Percentiles rank a stretch among this genome's conserved stretches.
These are phyloP conservation scores for Thamnaconus septentrionalis DNA, from an alignment of 2,113 vertebrate species.

Conservation along the genomic window DNA sequence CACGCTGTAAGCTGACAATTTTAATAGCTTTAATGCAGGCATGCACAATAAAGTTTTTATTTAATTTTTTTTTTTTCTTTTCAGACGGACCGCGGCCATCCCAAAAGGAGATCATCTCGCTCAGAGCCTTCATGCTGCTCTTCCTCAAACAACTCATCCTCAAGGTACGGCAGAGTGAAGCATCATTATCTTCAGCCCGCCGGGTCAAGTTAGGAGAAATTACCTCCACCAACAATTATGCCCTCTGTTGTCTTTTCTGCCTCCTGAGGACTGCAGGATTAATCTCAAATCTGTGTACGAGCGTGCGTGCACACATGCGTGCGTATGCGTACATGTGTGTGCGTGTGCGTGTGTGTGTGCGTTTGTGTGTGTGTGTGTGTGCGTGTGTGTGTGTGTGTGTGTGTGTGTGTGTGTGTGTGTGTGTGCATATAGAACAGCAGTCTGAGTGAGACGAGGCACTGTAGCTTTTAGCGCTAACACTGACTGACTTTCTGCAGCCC, in stretches of 20 bases:
- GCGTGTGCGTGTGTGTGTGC: conserved; percentile 31
- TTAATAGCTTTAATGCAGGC: neutral
- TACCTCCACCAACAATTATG: conserved; percentile 2
- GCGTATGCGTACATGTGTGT: conserved; percentile 22
- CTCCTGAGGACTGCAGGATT: conserved; percentile 1
- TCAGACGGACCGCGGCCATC: conserved; percentile 93
- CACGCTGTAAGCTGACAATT: too few species aligned
- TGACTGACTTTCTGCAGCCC: too few species aligned
- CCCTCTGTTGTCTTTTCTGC: conserved; percentile 23
- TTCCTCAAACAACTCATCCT: conserved; percentile 98
- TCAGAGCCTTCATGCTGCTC: conserved; percentile 97
- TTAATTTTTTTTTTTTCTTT: conserved; percentile 30
- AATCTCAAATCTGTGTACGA: conserved; percentile 30
- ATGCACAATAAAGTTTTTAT: neutral
- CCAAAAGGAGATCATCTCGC: conserved; percentile 97
- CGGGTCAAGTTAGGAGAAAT: conserved; percentile 33
- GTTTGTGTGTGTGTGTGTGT: conserved; percentile 14
- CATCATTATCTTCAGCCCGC: conserved; percentile 19
- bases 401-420: neutral
- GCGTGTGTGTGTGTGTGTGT: neutral
- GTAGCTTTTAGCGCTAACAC: too few species aligned
- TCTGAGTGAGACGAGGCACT: too few species aligned
- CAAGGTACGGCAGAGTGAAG: conserved; percentile 79
- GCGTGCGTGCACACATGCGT: conserved; percentile 26
- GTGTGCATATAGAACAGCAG: neutral